Conservation (phyloP, 2,797 vertebrate genomes). For the Sebastes oblongus region DNA sequence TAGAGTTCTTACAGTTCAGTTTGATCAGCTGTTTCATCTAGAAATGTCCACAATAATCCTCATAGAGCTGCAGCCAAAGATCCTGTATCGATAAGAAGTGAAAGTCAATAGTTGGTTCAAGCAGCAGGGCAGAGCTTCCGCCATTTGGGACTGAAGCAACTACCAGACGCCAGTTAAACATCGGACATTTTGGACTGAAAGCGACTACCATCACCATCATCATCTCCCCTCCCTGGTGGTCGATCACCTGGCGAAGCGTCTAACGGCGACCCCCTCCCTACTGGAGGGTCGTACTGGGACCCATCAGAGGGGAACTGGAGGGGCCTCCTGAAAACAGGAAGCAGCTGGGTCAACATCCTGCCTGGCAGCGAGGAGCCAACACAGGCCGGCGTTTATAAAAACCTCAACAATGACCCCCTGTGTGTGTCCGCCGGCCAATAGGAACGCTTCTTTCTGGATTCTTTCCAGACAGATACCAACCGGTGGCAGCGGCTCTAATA, state of each 20-base stretch:
- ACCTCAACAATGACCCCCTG: slow-evolving; percentile 68
- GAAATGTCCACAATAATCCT: too few species aligned
- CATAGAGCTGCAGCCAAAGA: too few species aligned
- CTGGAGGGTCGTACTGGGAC: slow-evolving; percentile 1
- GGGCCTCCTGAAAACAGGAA: slow-evolving; percentile 76
- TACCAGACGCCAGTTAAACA: too few species aligned
- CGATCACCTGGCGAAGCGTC: not conserved
- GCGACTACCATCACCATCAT: too few species aligned
- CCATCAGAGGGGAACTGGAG: slow-evolving; percentile 6
- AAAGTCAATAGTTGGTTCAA: too few species aligned
- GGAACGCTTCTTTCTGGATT: slow-evolving; percentile 42
- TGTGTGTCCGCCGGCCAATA: slow-evolving; percentile 49
- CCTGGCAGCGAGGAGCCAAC: slow-evolving; percentile 27
- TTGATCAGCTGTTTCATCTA: too few species aligned
- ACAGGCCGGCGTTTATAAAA: slow-evolving; percentile 50
- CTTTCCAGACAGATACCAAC: slow-evolving; percentile 48
- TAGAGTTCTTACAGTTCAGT: too few species aligned
- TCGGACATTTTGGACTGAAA: too few species aligned
- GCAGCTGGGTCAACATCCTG: slow-evolving; percentile 85
- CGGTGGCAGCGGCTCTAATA: too few species aligned
- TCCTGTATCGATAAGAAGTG: rapidly evolving
- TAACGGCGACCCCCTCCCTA: not conserved
- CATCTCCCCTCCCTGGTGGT: not conserved
- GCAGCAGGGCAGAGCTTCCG: too few species aligned
- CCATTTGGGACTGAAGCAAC: too few species aligned